A percentile compares a stretch with the other conserved stretches of the same genome.
These are phyloP conservation scores for Premnoplex brunnescens DNA, from an alignment of 2,797 vertebrate species.

Conservation along the genomic window DNA sequence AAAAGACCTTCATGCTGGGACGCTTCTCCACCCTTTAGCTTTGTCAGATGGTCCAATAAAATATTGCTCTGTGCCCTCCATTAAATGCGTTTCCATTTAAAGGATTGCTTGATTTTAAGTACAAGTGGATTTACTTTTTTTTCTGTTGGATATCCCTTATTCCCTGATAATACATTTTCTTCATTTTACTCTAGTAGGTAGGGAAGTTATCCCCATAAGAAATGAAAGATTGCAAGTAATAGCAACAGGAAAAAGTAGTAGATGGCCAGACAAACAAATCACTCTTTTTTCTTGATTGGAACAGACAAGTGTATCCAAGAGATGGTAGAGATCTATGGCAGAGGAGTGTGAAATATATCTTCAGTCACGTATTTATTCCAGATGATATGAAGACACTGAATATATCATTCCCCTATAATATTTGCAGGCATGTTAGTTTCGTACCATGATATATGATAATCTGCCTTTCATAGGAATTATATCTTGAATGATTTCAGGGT, in stretches of 20 bases:
- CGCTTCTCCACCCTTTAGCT: neutral
- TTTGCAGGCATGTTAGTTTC: neutral
- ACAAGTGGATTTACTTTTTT: neutral
- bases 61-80: neutral
- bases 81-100: neutral
- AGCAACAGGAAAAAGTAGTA: neutral
- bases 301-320: slow-evolving; percentile 4
- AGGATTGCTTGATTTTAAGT: neutral
- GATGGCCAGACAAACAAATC: neutral
- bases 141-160: neutral
- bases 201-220: neutral
- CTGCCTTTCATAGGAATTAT: neutral
- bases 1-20: neutral
- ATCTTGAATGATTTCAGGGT: neutral
- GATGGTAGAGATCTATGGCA: neutral
- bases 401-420: neutral
- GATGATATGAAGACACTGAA: neutral
- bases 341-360: neutral
- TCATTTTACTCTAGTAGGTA: neutral
- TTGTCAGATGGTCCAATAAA: neutral
- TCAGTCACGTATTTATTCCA: neutral
- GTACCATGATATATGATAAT: neutral
- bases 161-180: neutral
- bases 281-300: neutral
- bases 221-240: neutral